A percentile compares a stretch with the other conserved stretches of the same genome.
Conservation (phyloP, 2,113 vertebrate genomes). For the Falco punctatus region DNA sequence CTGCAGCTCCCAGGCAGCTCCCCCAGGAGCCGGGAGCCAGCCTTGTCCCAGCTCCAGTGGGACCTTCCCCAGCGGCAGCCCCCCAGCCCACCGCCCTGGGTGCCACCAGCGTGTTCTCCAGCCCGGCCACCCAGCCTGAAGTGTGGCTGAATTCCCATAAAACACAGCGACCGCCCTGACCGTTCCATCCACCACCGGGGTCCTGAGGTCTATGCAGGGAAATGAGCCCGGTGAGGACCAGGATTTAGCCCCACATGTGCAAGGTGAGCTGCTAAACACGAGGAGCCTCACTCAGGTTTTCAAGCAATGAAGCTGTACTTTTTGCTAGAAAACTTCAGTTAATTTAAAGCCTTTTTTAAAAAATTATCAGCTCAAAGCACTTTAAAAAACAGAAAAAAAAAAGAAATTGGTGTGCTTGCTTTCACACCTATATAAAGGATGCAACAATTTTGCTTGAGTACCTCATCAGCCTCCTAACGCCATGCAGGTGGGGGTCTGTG, state of each 20-base stretch:
- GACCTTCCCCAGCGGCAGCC: neutral
- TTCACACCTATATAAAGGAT: neutral
- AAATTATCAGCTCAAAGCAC: neutral
- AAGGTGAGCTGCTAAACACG: neutral
- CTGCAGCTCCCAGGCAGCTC: neutral
- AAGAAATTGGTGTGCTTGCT: neutral
- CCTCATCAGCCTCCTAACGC: neutral
- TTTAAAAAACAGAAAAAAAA: neutral
- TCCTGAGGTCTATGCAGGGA: neutral
- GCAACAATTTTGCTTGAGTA: neutral
- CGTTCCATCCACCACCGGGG: neutral
- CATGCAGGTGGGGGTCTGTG: neutral
- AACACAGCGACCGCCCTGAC: neutral
- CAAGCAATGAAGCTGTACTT: neutral
- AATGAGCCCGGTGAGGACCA: neutral
- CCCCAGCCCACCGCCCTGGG: neutral
- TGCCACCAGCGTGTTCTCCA: neutral
- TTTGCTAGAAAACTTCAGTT: neutral
- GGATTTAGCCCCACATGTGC: neutral
- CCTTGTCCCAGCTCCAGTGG: neutral
- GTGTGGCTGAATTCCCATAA: neutral
- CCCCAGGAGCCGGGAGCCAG: neutral
- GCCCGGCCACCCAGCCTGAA: accelerated
- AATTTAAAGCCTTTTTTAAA: neutral
- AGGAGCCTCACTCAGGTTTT: neutral